Evolutionary conservation across 2,113 vertebrate genomes (phyloP), one percentile per base, ranked within the genome.

Genomic region (Melanostigma gelatinosum): DNA sequence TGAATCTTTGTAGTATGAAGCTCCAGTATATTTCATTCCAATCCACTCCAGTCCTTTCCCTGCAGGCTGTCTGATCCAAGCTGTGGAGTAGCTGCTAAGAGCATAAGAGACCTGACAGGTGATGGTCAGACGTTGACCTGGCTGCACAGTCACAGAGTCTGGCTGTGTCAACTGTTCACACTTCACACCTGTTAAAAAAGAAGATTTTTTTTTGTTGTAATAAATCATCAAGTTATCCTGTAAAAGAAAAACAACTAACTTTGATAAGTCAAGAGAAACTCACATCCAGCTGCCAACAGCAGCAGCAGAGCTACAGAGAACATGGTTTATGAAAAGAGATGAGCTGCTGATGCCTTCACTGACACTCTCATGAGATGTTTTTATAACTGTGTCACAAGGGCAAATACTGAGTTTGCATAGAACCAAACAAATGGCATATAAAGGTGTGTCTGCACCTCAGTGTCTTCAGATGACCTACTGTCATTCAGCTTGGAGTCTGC

Each of bases 281-380:
- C 76, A 86, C 84, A 80, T 76, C 34, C 83, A 82, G 85, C 79
- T 22, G 77, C 48, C 65, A 84, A 75, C 85, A 91, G 83, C 79
- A 82, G 79, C 8, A 18, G 27, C 75, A 88, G 24, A 86, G 54
- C 52, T 63, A 52, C 36, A 81, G 69, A 71, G 4, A 88, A 75
- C 88, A 90, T 86, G 76, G 73, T 73, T 62, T 46, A 0, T 70
- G 68, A 66, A 0, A 4, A 44, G 68, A n/a, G 52, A 57, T 6
- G 57, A 78, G 22, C 58, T 66, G 40, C 73, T 76, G 50, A 52
- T 52, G 20, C 20, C 22, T 22, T 22, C 20, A 13, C 42, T 44
- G 42, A 46, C 12, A n/a, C 20, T n/a, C 5, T 54, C 8, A n/a
- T 54, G 50, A 8, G 8, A 54, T 54, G 50, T n/a, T 22, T 54